phyloP scores from a whole-genome alignment of 2,113 vertebrate species.

The Diadophis punctatus region DNA sequence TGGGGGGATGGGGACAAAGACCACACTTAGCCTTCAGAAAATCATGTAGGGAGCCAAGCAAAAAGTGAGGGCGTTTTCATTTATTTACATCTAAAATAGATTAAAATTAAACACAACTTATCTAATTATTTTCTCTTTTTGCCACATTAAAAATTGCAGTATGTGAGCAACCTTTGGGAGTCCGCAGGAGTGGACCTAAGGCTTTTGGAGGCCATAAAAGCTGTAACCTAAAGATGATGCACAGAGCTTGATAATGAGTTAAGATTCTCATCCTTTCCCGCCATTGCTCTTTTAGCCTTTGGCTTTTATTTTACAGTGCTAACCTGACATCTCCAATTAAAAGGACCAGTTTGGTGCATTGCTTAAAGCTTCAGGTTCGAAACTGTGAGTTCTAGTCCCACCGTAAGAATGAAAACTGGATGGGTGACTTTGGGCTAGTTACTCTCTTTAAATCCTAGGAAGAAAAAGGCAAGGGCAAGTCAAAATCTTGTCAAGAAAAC shows the following conservation, averaged over 20 bases:
- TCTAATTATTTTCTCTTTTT: not conserved
- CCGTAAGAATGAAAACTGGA: not conserved
- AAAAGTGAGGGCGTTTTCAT: not conserved
- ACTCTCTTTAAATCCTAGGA: not conserved
- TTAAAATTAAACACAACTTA: not conserved
- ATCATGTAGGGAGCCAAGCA: not conserved
- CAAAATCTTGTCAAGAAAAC: not conserved
- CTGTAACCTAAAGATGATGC: not conserved
- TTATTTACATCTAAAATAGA: not conserved
- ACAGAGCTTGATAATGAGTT: not conserved
- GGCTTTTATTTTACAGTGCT: not conserved
- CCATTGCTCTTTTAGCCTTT: not conserved
- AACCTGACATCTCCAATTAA: not conserved
- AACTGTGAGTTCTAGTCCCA: not conserved
- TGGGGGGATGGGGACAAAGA: not conserved
- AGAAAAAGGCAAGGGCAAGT: not conserved
- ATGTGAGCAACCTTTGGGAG: not conserved
- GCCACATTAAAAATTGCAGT: not conserved
- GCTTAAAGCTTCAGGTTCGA: not conserved
- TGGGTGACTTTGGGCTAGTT: not conserved
- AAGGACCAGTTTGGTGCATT: not conserved
- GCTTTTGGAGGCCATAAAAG: not conserved
- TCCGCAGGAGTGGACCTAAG: not conserved
- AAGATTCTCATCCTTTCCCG: not conserved
- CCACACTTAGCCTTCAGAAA: not conserved